Evolutionary conservation across 1,140 invertebrate species (phyloP).

Genomic region (Lordiphosa clarofinis): DNA sequence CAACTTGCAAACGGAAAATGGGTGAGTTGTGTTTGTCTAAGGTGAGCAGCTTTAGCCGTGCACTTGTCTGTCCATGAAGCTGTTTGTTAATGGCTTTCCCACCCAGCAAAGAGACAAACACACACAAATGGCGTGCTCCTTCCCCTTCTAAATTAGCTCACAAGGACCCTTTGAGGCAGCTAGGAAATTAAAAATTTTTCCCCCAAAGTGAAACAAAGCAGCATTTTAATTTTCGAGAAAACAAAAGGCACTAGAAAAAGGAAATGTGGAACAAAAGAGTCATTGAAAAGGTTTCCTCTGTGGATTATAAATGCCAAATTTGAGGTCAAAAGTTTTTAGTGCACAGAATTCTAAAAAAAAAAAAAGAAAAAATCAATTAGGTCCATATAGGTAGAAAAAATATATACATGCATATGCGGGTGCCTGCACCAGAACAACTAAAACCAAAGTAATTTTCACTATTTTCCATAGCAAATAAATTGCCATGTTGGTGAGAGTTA

Average conservation of each 20-base stretch:
- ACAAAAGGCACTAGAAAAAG: slow-evolving; percentile 21
- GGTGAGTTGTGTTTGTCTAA: slow-evolving; percentile 45
- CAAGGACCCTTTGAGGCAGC: slow-evolving; percentile 34
- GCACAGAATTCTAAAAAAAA: too few relatives aligned
- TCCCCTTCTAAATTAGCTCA: slow-evolving; percentile 40
- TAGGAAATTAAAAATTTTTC: slow-evolving; percentile 61
- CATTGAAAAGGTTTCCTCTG: too few relatives aligned
- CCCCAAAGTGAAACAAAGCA: slow-evolving; percentile 60
- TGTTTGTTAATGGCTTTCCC: slow-evolving; percentile 52
- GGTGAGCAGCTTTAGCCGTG: slow-evolving; percentile 31
- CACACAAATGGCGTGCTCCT: slow-evolving; percentile 25
- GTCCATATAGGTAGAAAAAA: slow-evolving; percentile 1
- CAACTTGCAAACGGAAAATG: slow-evolving; percentile 42
- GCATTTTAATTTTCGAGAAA: slow-evolving; percentile 61
- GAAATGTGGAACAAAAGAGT: background rate
- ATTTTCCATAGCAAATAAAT: slow-evolving; percentile 3
- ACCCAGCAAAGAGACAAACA: slow-evolving; percentile 14
- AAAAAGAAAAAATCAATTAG: background rate
- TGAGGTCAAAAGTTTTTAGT: background rate
- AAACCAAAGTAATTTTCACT: slow-evolving; percentile 9
- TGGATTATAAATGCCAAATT: background rate
- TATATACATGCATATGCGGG: slow-evolving; percentile 10
- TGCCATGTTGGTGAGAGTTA: background rate
- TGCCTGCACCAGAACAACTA: slow-evolving; percentile 19
- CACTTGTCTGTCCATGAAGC: slow-evolving; percentile 33